Evolutionary conservation across 1,140 invertebrate genomes (phyloP), one percentile per base, ranked within the genome.

Genomic region (Drosophila yakuba): DNA sequence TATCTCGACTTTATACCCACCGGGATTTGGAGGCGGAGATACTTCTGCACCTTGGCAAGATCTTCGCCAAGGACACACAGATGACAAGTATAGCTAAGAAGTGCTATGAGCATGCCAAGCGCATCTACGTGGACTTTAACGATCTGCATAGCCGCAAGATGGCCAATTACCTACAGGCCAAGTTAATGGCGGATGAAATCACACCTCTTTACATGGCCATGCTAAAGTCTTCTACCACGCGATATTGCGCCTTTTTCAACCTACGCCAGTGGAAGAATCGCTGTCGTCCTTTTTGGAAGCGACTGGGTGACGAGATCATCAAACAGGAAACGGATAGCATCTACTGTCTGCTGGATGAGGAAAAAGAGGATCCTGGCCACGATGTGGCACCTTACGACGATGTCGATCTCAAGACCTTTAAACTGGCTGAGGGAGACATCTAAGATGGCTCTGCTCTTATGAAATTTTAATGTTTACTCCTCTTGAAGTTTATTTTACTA

Each of bases 201-300:
- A 90, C 85, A 0, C 84, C 89, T 0, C 69, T 80, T 3, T 91
- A 90, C 8, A 91, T 91, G 80, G 84, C 90, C 64, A 89, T 91
- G 89, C 25, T 91, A 4, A 91, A 91, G 78, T 59, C 80, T 0
- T 82, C 84, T 0, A 66, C 36, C 1, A 55, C 55, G 0, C 58
- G 62, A 0, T 91, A 85, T 45, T 91, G 89, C 20, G 89, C 84
- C 50, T 91, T 91, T 44, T 91, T 63, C 41, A 91, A 91, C 41
- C 50, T 91, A 7, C 78, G 89, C 0, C 89, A 91, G 36, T 91
- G 89, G 89, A 91, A 91, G 74, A 91, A 91, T 66, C 72, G 83
- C 41, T 91, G 89, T 23, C 71, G 85, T 44, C 80, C 74, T 1
- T 91, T 91, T 48, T 91, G 89, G 89, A 60, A 66, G 39, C 69